phyloP scores from a whole-genome alignment of 2,888 invertebrate species.

The Lasioglossum vierecki region DNA sequence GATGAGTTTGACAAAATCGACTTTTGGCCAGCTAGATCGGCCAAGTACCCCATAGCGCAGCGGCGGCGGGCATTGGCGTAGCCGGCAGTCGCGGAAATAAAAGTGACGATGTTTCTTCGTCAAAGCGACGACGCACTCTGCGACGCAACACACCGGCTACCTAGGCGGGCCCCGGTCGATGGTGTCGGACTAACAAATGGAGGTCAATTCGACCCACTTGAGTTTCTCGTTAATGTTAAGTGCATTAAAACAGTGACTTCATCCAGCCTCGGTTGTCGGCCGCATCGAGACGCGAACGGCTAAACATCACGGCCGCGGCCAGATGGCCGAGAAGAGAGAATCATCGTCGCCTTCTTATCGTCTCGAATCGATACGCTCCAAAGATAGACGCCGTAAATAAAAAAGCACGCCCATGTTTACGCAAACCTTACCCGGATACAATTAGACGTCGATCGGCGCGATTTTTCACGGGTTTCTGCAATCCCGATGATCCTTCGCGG shows the following conservation, averaged over 20 bases:
- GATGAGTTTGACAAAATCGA: no score
- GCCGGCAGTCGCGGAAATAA: constrained; percentile 41
- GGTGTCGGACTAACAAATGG: constrained; percentile 68
- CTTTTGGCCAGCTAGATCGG: no score
- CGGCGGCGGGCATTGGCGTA: not conserved
- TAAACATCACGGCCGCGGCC: constrained; percentile 22
- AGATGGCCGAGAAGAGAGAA: not conserved
- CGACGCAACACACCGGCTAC: constrained; percentile 4
- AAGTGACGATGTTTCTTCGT: constrained; percentile 19
- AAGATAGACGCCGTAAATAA: constrained; percentile 8
- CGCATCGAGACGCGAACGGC: constrained; percentile 22
- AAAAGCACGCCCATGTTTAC: constrained; percentile 2
- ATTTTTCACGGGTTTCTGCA: constrained; percentile 1
- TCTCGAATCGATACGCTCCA: constrained; percentile 12
- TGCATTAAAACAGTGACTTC: constrained; percentile 67
- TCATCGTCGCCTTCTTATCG: not conserved
- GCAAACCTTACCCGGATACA: not conserved
- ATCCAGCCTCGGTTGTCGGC: constrained; percentile 35
- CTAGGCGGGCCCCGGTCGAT: constrained; percentile 39
- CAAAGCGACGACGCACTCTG: not conserved
- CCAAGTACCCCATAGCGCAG: no score
- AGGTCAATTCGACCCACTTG: constrained; percentile 78
- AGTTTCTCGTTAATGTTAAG: constrained; percentile 73
- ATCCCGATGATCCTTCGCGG: not conserved
- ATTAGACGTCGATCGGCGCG: not conserved